phyloP scores from a whole-genome alignment of 2,113 vertebrate genomes.

The Jacana jacana region DNA sequence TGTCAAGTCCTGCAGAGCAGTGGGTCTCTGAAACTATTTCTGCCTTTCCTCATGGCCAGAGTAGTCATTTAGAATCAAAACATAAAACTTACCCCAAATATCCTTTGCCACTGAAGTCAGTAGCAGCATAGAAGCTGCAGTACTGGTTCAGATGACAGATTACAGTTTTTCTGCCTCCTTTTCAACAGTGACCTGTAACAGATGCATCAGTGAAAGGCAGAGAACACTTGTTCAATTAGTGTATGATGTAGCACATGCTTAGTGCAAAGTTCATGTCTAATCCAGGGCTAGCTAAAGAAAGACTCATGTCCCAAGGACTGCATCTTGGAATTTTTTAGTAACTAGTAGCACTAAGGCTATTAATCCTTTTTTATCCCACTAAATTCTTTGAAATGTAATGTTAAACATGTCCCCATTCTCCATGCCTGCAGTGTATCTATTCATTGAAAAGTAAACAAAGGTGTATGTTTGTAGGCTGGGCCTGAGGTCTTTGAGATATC shows the following conservation, averaged over 20 bases:
- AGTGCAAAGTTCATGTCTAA: background rate
- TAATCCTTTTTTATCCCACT: background rate
- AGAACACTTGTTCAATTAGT: background rate
- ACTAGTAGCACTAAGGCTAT: background rate
- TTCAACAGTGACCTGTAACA: background rate
- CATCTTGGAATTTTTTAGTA: background rate
- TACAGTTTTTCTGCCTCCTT: background rate
- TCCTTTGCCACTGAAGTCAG: background rate
- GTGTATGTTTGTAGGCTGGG: background rate
- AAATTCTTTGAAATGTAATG: background rate
- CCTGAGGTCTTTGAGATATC: background rate
- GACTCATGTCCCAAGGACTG: background rate
- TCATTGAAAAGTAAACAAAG: background rate
- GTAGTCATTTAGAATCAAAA: background rate
- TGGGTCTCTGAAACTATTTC: background rate
- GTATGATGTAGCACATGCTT: rapidly evolving
- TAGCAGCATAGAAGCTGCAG: background rate
- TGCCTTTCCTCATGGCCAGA: background rate
- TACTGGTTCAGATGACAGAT: background rate
- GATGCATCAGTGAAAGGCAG: background rate
- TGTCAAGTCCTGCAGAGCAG: background rate
- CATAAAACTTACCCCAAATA: background rate
- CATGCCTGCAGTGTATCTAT: background rate
- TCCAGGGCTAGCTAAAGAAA: background rate
- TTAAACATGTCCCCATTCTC: background rate